Percentiles rank a stretch among this genome's conserved stretches.
Evolutionary conservation across 2,113 vertebrate genomes (phyloP).

Genomic region (Cyanistes caeruleus): DNA sequence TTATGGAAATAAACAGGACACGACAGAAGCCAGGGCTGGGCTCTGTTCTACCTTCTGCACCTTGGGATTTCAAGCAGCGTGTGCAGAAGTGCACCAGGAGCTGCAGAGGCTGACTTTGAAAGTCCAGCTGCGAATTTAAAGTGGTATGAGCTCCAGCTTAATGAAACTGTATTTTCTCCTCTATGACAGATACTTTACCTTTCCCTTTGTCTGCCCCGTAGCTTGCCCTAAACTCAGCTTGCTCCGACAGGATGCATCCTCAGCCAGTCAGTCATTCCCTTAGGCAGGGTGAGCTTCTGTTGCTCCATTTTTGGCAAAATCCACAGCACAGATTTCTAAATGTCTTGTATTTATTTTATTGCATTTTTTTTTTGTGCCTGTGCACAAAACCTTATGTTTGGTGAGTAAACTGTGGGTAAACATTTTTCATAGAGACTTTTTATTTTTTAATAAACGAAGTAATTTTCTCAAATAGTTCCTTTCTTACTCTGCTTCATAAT

Average conservation of each 20-base stretch:
- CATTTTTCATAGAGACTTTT: constrained; percentile 39
- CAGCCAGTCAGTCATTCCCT: constrained; percentile 32
- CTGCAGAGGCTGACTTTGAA: not conserved
- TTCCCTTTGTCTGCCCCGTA: constrained; percentile 18
- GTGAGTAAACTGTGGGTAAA: constrained; percentile 53
- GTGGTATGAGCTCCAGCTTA: not conserved
- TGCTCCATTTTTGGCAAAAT: constrained; percentile 60
- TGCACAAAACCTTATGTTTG: constrained; percentile 63
- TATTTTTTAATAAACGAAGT: constrained; percentile 48
- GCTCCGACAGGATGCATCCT: not conserved
- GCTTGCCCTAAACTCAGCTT: not conserved
- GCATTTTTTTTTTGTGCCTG: constrained; percentile 30
- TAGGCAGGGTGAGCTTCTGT: constrained; percentile 50
- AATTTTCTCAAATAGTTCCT: constrained; percentile 25
- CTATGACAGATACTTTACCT: not conserved
- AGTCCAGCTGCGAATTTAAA: constrained; percentile 26
- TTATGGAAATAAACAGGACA: not conserved
- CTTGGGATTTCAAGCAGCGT: not conserved
- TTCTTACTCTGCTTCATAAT: not conserved
- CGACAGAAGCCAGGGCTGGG: not conserved
- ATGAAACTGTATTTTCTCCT: constrained; percentile 22
- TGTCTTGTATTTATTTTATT: constrained; percentile 56
- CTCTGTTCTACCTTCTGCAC: not conserved
- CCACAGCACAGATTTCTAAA: constrained; percentile 65
- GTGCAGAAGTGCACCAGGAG: not conserved